phyloP scores from a whole-genome alignment of 2,888 invertebrate genomes.

The Cheilosia vernalis region DNA sequence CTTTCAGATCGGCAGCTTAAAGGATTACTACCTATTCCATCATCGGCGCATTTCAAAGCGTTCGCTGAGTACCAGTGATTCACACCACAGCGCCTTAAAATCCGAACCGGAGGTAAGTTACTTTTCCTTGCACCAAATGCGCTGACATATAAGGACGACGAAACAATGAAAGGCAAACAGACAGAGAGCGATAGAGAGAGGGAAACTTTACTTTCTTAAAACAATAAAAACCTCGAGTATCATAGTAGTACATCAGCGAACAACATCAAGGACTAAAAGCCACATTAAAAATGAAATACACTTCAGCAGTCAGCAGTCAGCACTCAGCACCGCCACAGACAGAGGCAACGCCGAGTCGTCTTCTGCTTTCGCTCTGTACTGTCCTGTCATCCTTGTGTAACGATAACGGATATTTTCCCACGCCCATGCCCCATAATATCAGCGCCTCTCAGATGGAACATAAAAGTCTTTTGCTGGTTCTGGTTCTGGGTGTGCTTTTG shows the following conservation, averaged over 20 bases:
- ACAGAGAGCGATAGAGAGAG: background rate
- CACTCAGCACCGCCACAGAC: constrained; percentile 20
- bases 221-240: constrained; percentile 46
- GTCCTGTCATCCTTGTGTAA: constrained; percentile 36
- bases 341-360: background rate
- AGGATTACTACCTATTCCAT: constrained; percentile 93
- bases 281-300: constrained; percentile 64
- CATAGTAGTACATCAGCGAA: constrained; percentile 32
- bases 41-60: constrained; percentile 94
- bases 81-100: constrained; percentile 90
- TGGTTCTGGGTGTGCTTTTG: constrained; percentile 30
- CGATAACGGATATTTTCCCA: constrained; percentile 45
- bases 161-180: background rate
- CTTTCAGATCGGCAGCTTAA: constrained; percentile 94
- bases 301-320: constrained; percentile 27
- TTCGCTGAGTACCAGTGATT: constrained; percentile 90
- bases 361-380: background rate
- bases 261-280: constrained; percentile 55
- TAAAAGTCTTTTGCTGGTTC: background rate
- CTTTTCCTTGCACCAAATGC: constrained; percentile 18
- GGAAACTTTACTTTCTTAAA: constrained; percentile 16
- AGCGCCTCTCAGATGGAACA: background rate
- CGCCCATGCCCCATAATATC: constrained; percentile 4
- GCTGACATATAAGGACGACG: background rate
- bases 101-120: constrained; percentile 89